Conservation (phyloP, 2,113 vertebrate genomes). For the Gadus macrocephalus region DNA sequence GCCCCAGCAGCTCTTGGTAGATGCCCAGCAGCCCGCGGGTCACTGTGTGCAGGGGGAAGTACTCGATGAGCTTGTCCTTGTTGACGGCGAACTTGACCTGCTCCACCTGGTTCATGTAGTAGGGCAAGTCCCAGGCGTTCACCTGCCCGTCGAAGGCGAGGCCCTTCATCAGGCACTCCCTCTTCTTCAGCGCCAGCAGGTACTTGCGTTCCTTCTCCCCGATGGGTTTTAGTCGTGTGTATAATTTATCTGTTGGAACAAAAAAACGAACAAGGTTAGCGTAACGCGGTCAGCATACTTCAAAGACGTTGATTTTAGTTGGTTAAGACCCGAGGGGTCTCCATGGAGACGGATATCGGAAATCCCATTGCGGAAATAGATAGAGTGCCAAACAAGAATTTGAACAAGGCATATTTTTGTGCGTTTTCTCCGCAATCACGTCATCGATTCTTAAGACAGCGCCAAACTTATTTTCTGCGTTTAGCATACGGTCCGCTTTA, state of each 20-base stretch:
- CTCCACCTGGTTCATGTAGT: conserved; percentile 91
- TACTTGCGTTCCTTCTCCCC: conserved; percentile 82
- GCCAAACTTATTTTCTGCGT: too few species aligned
- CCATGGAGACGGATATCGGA: too few species aligned
- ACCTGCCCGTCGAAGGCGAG: conserved; percentile 80
- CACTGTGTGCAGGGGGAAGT: conserved; percentile 88
- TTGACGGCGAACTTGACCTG: conserved; percentile 87
- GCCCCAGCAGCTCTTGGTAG: conserved; percentile 89
- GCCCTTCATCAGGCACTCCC: conserved; percentile 81
- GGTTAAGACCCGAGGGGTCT: too few species aligned
- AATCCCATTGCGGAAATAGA: too few species aligned
- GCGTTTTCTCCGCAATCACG: too few species aligned
- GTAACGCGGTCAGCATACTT: too few species aligned
- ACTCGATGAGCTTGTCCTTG: conserved; percentile 90
- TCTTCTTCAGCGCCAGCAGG: conserved; percentile 83
- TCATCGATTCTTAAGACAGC: too few species aligned
- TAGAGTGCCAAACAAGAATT: too few species aligned
- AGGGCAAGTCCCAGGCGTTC: conserved; percentile 91
- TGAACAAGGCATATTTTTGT: too few species aligned
- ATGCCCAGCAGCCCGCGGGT: conserved; percentile 84
- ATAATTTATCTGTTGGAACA: conserved; percentile 59
- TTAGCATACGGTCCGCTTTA: too few species aligned
- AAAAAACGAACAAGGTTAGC: too few species aligned
- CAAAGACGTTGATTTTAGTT: too few species aligned
- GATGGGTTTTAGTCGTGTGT: conserved; percentile 80